Evolutionary conservation across 2,113 vertebrate species (phyloP).

Genomic region (Dendrocopos noguchii): DNA sequence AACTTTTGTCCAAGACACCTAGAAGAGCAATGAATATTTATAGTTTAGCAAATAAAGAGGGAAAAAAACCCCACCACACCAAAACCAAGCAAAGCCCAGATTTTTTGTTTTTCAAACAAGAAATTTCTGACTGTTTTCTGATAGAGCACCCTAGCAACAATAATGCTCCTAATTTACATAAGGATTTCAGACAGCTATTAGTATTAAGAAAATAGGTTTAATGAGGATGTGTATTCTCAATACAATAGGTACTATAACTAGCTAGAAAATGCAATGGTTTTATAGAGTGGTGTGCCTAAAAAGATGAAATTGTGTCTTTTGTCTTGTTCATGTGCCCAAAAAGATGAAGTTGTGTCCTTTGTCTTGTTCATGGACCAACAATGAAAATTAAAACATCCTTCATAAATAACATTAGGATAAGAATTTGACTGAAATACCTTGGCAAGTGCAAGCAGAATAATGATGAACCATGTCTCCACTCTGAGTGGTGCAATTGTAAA

Average conservation of each 20-base stretch:
- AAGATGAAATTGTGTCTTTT: not conserved
- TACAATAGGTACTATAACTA: not conserved
- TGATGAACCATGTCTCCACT: constrained; percentile 45
- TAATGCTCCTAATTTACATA: not conserved
- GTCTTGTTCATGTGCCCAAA: not conserved
- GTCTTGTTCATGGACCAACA: not conserved
- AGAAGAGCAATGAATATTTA: not conserved
- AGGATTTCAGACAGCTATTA: not conserved
- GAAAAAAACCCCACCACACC: not conserved
- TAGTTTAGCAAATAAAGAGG: not conserved
- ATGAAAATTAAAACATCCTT: constrained; percentile 31
- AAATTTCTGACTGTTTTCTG: not conserved
- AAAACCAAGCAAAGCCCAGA: not conserved
- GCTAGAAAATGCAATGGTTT: not conserved
- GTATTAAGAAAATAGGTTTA: not conserved
- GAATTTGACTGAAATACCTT: constrained; percentile 13
- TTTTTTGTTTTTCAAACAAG: not conserved
- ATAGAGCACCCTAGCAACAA: not conserved
- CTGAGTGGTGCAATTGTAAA: constrained; percentile 35
- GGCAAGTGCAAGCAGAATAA: constrained; percentile 34
- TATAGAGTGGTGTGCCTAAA: not conserved
- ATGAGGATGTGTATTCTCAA: not conserved
- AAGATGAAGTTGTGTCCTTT: not conserved
- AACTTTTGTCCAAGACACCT: not conserved
- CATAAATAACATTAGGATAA: constrained; percentile 6